Percentiles rank a stretch among this genome's conserved stretches.
Evolutionary conservation across 2,888 invertebrate species (phyloP).

Genomic region (Abrostola tripartita): DNA sequence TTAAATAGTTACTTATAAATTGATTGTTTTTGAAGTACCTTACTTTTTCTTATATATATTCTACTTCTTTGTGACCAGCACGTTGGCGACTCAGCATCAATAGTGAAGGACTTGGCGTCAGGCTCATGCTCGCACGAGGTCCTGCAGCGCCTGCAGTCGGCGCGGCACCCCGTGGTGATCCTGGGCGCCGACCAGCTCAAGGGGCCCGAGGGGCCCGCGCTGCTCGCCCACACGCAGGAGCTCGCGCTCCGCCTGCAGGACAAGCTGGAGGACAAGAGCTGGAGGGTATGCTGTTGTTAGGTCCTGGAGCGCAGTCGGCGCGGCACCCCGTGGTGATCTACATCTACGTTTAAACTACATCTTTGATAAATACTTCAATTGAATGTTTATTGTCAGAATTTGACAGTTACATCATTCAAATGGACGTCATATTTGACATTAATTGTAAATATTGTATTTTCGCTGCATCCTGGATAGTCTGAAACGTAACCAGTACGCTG

Average conservation of each 20-base stretch:
- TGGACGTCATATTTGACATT: background rate
- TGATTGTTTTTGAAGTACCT: too few relatives aligned
- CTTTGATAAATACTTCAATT: too few relatives aligned
- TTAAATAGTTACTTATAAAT: too few relatives aligned
- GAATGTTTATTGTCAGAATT: too few relatives aligned
- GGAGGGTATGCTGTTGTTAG: constrained; percentile 80
- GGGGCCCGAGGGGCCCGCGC: constrained; percentile 92
- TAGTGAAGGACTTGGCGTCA: constrained; percentile 92
- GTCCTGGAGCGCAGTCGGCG: too few relatives aligned
- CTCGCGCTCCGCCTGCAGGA: constrained; percentile 90
- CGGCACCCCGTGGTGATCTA: too few relatives aligned
- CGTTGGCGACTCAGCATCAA: constrained; percentile 93
- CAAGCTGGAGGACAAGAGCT: constrained; percentile 83
- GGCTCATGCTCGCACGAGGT: constrained; percentile 89
- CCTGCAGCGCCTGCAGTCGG: constrained; percentile 90
- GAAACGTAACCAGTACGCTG: too few relatives aligned
- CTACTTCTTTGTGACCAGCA: constrained; percentile 84
- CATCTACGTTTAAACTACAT: too few relatives aligned
- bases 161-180: constrained; percentile 97
- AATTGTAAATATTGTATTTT: too few relatives aligned
- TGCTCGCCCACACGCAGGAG: constrained; percentile 92
- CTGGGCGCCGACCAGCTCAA: constrained; percentile 96
- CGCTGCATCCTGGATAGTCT: too few relatives aligned
- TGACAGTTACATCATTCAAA: background rate
- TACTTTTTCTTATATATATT: constrained; percentile 1